Evolutionary conservation across 2,888 invertebrate species (phyloP).

Genomic region (Tiliacea aurago): DNA sequence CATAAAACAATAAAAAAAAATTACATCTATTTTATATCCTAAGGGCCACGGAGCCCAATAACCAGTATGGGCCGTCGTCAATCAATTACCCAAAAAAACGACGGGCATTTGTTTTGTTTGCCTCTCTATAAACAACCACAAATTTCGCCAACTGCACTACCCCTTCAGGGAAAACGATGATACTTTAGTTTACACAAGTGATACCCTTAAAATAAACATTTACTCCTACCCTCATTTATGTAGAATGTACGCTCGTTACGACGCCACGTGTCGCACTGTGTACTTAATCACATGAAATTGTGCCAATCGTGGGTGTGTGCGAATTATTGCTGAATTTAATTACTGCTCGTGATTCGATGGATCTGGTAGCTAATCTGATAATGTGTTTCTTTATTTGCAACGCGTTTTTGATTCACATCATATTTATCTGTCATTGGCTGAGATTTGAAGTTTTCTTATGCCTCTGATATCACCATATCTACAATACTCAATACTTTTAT

Average conservation of each 20-base stretch:
- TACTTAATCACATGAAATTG: conserved; percentile 53
- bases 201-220: conserved; percentile 58
- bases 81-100: neutral
- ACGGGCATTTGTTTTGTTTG: conserved; percentile 27
- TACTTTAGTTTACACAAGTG: conserved; percentile 59
- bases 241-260: conserved; percentile 44
- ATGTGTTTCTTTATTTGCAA: neutral
- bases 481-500: too few relatives aligned
- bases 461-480: too few relatives aligned
- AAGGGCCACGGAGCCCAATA: too few relatives aligned
- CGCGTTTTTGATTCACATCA: neutral
- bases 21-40: neutral
- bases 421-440: neutral
- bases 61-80: neutral
- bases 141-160: conserved; percentile 33
- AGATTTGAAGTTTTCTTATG: neutral
- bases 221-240: conserved; percentile 41
- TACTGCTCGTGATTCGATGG: conserved; percentile 16
- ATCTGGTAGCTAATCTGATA: neutral
- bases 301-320: conserved; percentile 37
- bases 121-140: conserved; percentile 41
- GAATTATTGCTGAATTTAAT: conserved; percentile 59
- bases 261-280: conserved; percentile 48
- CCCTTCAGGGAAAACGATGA: conserved; percentile 48
- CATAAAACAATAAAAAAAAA: neutral